Evolutionary conservation across 2,888 invertebrate species (phyloP).

Genomic region (Prosapia bicincta): DNA sequence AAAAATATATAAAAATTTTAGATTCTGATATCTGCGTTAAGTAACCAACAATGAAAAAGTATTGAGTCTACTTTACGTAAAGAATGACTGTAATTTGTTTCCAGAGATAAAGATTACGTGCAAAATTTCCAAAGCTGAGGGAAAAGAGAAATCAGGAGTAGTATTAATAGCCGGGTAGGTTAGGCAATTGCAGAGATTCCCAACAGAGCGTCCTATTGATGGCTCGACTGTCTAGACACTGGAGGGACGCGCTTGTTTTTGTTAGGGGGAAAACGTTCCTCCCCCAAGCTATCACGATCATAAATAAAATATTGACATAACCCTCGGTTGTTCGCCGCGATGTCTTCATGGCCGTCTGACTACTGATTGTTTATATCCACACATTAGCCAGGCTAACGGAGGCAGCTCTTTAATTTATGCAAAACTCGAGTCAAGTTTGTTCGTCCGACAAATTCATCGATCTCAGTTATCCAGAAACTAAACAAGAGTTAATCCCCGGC

Average conservation of each 20-base stretch:
- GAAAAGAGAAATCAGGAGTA: too few species aligned
- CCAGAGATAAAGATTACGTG: too few species aligned
- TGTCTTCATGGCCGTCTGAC: background rate
- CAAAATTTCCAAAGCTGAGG: too few species aligned
- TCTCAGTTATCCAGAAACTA: background rate
- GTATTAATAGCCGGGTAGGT: too few species aligned
- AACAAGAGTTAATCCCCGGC: too few species aligned
- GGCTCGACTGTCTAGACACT: background rate
- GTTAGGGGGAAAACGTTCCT: background rate
- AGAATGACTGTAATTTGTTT: too few species aligned
- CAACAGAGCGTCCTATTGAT: background rate
- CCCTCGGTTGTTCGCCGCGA: background rate
- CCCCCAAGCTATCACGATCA: background rate
- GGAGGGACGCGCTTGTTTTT: background rate
- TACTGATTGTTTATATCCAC: background rate
- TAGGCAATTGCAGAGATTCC: too few species aligned
- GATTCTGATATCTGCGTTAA: too few species aligned
- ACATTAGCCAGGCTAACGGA: background rate
- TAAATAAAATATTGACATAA: slow-evolving; percentile 2
- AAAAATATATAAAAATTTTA: too few species aligned
- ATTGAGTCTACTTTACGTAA: too few species aligned
- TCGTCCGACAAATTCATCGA: background rate
- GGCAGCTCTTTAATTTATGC: background rate
- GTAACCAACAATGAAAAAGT: too few species aligned
- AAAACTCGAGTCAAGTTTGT: background rate